phyloP scores from a whole-genome alignment of 2,113 vertebrate species.

The Oryzias woworae region DNA sequence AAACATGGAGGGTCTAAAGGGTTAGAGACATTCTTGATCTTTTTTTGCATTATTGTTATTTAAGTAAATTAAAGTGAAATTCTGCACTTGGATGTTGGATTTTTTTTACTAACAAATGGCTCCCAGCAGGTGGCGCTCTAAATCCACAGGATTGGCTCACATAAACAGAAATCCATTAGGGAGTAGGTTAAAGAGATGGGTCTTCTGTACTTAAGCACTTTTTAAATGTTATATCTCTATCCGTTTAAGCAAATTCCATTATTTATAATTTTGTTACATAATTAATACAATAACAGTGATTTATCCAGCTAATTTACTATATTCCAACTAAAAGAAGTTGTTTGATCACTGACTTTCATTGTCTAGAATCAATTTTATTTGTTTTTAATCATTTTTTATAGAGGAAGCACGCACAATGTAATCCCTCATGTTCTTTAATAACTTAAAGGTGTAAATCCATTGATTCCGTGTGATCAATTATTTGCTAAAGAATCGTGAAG shows the following conservation, averaged over 20 bases:
- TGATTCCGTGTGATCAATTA: too few species aligned
- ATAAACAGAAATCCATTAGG: not conserved
- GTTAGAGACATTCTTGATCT: too few species aligned
- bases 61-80: not conserved
- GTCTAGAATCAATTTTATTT: not conserved
- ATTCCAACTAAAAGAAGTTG: too few species aligned
- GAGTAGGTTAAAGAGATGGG: too few species aligned
- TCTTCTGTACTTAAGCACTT: too few species aligned
- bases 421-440: not conserved
- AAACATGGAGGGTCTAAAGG: too few species aligned
- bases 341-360: too few species aligned
- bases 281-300: too few species aligned
- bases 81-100: not conserved
- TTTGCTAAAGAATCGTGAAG: not conserved
- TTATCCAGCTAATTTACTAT: too few species aligned
- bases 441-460: not conserved
- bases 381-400: not conserved
- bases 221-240: too few species aligned
- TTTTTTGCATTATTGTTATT: not conserved
- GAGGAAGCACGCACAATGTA: not conserved
- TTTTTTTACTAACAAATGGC: conserved; percentile 26
- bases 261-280: too few species aligned
- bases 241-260: too few species aligned
- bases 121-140: conserved; percentile 48
- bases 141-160: conserved; percentile 17